Base-by-base conservation (phyloP, 1,140 invertebrate genomes). In the Rhyzopertha dominica region DNA sequence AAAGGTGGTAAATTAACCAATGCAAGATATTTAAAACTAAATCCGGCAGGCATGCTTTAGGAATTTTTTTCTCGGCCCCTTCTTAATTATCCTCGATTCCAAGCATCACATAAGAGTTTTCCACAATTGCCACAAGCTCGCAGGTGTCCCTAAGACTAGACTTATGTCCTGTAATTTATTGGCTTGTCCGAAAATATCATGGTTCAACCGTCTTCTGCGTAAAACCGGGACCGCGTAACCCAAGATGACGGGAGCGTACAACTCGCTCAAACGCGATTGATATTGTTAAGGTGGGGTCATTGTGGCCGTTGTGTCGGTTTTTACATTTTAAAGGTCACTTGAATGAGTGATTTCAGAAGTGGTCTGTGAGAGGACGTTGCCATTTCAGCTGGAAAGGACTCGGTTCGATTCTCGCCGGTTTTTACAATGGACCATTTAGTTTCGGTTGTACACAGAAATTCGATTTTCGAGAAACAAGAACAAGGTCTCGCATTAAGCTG, bases 271-370 rank as follows among this genome's bases (percentile, higher is more conserved):
- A 10, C 16, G 38, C 38, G 28, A 23, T 43, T 39, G 24, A 44
- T 49, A 51, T 29, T 47, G 47, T 25, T 53, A 26, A 32, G 43
- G 47, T 49, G 47, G 56, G 57, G 57, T 59, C 54, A 50, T 54
- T 54, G 57, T 56, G 45, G 52, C 53, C 58, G 46, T 57, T 60
- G n/a, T n/a, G n/a, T 58, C 29, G 41, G 53, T 59, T 60, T 60
- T 60, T 60, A 55, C 32, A 41, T 58, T 56, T 49, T 60, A 60
- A 60, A 60, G 58, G 58, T 60, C 49, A 60, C 54, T 60, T 60
- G 58, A 46, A 49, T 53, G 47, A 60, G 58, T 59, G 51, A 55
- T 55, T 57, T 53, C 51, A 55, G 51, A 31, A 40, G 26, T 50
- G 49, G 48, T 48, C 51, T 40, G 35, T 43, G 30, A 48, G 38